Evolutionary conservation across 2,888 invertebrate species (phyloP).

Genomic region (Apamea epomidion): DNA sequence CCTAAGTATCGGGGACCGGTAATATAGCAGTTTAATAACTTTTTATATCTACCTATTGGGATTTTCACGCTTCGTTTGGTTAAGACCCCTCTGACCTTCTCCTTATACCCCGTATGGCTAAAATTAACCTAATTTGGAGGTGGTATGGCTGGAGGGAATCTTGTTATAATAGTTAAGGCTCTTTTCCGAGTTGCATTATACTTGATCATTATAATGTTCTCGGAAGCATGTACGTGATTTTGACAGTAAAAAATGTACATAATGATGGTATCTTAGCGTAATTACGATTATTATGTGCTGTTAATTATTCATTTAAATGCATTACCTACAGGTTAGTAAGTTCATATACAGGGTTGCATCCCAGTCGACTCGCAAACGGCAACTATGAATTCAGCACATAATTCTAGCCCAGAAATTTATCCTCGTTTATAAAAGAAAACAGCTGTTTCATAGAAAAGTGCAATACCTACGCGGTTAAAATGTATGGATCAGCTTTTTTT

Average conservation of each 20-base stretch:
- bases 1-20: neutral
- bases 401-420: too few relatives aligned
- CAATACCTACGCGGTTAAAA: too few relatives aligned
- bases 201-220: neutral
- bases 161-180: conserved; percentile 29
- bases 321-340: neutral
- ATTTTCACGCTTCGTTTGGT: conserved; percentile 54
- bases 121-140: conserved; percentile 54
- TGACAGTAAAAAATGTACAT: neutral
- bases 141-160: conserved; percentile 30
- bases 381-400: too few relatives aligned
- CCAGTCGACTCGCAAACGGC: too few relatives aligned
- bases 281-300: neutral
- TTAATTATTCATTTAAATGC: neutral
- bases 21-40: conserved; percentile 28
- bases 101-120: conserved; percentile 34
- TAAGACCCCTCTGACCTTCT: conserved; percentile 50
- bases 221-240: neutral
- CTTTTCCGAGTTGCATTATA: conserved; percentile 2
- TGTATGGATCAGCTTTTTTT: too few relatives aligned
- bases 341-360: neutral
- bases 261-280: neutral
- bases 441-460: too few relatives aligned
- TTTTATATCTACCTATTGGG: conserved; percentile 6
- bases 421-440: too few relatives aligned